These are phyloP conservation scores for Machimus rusticus DNA, from an alignment of 2,888 invertebrate species.

Conservation along the genomic window DNA sequence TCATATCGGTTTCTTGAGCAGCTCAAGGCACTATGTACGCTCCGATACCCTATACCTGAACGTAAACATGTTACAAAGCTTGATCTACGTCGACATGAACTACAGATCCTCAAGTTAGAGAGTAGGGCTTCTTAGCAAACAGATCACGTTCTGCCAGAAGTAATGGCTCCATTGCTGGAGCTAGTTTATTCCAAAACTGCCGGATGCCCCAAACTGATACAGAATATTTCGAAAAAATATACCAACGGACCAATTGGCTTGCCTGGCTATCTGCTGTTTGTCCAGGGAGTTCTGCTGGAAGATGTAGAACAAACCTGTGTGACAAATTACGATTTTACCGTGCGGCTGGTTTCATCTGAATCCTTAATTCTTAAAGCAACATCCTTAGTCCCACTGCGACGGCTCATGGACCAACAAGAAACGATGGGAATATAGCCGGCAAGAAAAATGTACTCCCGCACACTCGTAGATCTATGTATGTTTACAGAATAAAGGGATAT, in stretches of 20 bases:
- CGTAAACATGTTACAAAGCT: not conserved
- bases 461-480: constrained; percentile 31
- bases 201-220: constrained; percentile 12
- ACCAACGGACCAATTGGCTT: not conserved
- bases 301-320: not conserved
- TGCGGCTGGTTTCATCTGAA: constrained; percentile 27
- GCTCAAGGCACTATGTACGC: not conserved
- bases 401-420: not conserved
- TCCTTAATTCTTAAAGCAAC: constrained; percentile 26
- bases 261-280: not conserved
- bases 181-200: constrained; percentile 36
- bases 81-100: not conserved
- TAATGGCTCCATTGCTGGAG: constrained; percentile 34
- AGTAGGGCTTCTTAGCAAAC: not conserved
- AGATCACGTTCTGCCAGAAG: constrained; percentile 32
- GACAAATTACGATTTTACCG: constrained; percentile 37
- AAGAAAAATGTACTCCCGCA: constrained; percentile 16
- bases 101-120: not conserved
- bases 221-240: constrained; percentile 17
- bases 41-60: not conserved
- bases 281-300: not conserved
- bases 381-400: not conserved
- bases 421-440: not conserved
- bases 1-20: not conserved
- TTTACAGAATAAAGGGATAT: constrained; percentile 34